These are phyloP conservation scores for Montipora sp. DNA, from an alignment of 64 coral and sea anemone genomes.

Conservation along the genomic window DNA sequence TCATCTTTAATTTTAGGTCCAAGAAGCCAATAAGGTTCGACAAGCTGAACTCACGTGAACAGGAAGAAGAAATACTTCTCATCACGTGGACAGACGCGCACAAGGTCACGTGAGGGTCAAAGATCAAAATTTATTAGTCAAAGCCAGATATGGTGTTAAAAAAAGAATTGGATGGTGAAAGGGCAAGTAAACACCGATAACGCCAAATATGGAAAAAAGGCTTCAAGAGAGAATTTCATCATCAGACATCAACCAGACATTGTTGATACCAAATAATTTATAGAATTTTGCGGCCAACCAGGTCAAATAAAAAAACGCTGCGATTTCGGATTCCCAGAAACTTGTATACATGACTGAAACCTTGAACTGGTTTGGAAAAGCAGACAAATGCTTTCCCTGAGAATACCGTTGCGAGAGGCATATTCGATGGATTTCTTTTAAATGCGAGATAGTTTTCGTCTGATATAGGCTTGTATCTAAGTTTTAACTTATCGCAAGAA, in stretches of 20 bases:
- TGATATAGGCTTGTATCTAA: not conserved
- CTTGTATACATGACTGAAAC: too few relatives aligned
- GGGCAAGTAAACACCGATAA: not conserved
- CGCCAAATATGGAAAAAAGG: not conserved
- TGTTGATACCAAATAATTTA: not conserved
- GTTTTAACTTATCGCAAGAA: not conserved
- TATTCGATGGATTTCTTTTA: too few relatives aligned
- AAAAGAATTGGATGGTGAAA: not conserved
- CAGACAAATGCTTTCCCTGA: too few relatives aligned
- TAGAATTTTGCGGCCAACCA: not conserved
- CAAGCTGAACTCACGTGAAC: conserved; percentile 32
- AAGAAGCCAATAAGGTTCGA: not conserved
- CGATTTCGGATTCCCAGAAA: not conserved
- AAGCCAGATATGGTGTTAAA: not conserved
- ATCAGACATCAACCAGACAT: not conserved
- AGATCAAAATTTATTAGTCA: not conserved
- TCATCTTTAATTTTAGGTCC: conserved; percentile 18
- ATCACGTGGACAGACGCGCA: conserved; percentile 25
- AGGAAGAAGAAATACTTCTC: not conserved
- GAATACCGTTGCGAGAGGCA: too few relatives aligned
- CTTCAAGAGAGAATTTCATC: not conserved
- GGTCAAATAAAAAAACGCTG: not conserved
- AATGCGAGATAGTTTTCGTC: too few relatives aligned
- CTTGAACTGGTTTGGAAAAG: too few relatives aligned
- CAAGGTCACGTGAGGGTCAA: conserved; percentile 9